Evolutionary conservation across 2,797 vertebrate genomes (phyloP), one percentile per base, ranked within the genome.

Genomic region (Crax fasciolata): DNA sequence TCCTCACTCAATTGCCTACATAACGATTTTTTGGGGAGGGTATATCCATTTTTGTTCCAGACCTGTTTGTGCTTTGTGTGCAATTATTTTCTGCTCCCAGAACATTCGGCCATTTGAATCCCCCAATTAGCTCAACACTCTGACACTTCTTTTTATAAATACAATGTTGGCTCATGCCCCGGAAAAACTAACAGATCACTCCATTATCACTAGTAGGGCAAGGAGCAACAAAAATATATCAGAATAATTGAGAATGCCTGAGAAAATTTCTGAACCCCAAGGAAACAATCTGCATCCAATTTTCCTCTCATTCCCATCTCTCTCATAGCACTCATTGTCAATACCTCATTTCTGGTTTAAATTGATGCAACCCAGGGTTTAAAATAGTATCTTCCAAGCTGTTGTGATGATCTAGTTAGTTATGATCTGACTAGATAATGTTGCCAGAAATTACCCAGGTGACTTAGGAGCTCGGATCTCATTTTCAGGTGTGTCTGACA

Each of bases 121-220:
- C 79, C 32, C 76, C 90, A 91, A 88, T 95, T 93, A 95, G 52
- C 46, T 93, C 84, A 78, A 93, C 63, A 79, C 20, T 84, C 70
- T 80, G 35, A 90, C 70, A 81, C 76, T 83, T 82, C 62, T 80
- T 93, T 95, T 91, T 94, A 67, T 90, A 93, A 90, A 87, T 74
- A 89, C 1, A 14, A 49, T 44, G 52, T 67, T 94, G 83, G 83
- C 74, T 94, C 43, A 63, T 2, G 1, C 41, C 44, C 66, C 89
- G 87, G 90, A 94, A 83, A 71, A 93, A 63, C 48, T 78, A 87
- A 61, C 39, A 23, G 2, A 76, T 91, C 78, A 91, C 59, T 96
- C 63, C 76, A 94, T 96, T 96, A 92, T 94, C 91, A 84, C 93
- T 51, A 49, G 48, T 5, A 91, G 94, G 93, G 90, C 83, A 94